Evolutionary conservation across 2,113 vertebrate genomes (phyloP).

Genomic region (Amia ocellicauda): DNA sequence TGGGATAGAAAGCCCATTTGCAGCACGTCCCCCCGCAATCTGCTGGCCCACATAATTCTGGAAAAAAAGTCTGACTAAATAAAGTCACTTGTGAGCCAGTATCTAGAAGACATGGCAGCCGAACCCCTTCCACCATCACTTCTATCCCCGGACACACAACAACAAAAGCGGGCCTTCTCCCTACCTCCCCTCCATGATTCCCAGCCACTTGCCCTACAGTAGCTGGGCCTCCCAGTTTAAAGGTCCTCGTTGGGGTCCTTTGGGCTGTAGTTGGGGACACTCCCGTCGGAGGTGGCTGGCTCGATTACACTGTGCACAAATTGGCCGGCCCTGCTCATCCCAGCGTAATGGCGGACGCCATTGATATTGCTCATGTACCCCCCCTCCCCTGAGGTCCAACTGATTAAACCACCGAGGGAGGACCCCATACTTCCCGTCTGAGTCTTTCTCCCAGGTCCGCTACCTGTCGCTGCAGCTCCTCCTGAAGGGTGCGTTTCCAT

Average conservation of each 20-base stretch:
- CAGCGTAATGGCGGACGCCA: neutral
- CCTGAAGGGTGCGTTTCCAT: neutral
- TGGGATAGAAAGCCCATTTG: neutral
- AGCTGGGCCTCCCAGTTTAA: neutral
- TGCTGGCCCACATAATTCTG: neutral
- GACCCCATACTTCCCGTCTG: neutral
- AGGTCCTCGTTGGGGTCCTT: neutral
- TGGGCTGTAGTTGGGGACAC: neutral
- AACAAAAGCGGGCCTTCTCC: neutral
- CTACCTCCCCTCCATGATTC: no score
- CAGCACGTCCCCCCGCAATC: neutral
- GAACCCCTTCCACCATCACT: neutral
- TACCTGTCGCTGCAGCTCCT: neutral
- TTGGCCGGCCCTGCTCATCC: neutral
- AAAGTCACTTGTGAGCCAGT: neutral
- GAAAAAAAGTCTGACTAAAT: no score
- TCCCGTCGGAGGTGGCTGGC: neutral
- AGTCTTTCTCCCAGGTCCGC: neutral
- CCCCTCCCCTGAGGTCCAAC: neutral
- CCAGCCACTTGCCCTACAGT: neutral
- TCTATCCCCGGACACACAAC: neutral
- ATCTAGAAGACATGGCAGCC: neutral
- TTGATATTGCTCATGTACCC: neutral
- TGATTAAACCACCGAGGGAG: neutral
- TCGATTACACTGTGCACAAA: neutral